phyloP scores from a whole-genome alignment of 1,140 invertebrate genomes.

The Eupeodes corollae region DNA sequence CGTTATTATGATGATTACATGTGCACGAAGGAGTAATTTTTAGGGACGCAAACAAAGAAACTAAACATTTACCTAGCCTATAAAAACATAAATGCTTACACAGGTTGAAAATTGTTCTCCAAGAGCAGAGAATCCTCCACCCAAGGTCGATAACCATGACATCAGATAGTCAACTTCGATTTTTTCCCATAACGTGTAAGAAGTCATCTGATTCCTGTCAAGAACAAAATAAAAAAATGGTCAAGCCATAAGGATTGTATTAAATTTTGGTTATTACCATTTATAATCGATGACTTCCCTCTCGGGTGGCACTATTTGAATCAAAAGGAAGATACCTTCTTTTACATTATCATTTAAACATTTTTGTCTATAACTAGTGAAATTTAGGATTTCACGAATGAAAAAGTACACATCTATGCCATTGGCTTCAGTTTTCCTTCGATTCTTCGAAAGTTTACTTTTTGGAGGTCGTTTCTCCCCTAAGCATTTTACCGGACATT shows the following conservation, averaged over 20 bases:
- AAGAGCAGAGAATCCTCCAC: conserved; percentile 85
- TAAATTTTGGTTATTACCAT: conserved; percentile 41
- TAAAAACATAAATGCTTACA: conserved; percentile 45
- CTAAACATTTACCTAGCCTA: neutral
- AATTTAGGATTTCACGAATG: too few relatives aligned
- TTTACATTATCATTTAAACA: too few relatives aligned
- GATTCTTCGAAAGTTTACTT: too few relatives aligned
- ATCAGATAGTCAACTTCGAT: conserved; percentile 73
- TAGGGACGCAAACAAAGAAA: neutral
- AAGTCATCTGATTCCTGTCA: conserved; percentile 37
- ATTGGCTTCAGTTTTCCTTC: too few relatives aligned
- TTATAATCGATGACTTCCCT: conserved; percentile 54
- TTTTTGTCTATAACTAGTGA: too few relatives aligned
- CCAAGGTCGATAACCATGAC: conserved; percentile 92
- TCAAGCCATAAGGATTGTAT: neutral
- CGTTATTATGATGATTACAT: too few relatives aligned
- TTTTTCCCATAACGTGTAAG: conserved; percentile 45
- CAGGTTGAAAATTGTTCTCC: conserved; percentile 72
- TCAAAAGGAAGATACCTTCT: neutral
- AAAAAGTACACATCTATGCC: too few relatives aligned
- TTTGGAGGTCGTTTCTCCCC: too few relatives aligned
- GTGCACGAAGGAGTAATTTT: too few relatives aligned
- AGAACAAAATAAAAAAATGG: neutral
- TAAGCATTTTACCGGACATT: too few relatives aligned
- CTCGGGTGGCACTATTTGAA: conserved; percentile 40